phyloP scores from a whole-genome alignment of 2,888 invertebrate genomes.

The Tetranychus truncatus region DNA sequence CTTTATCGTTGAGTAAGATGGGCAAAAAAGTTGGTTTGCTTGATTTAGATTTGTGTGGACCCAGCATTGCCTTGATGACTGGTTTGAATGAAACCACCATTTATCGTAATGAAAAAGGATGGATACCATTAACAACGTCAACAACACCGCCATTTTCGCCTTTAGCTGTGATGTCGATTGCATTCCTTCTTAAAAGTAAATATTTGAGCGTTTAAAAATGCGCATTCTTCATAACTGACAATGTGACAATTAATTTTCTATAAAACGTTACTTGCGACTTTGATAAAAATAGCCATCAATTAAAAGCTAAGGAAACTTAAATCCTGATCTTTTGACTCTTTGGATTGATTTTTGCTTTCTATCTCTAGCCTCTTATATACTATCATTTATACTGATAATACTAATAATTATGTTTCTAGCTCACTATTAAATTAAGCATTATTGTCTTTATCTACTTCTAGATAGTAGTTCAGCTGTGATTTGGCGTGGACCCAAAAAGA shows the following conservation, averaged over 20 bases:
- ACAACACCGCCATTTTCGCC: constrained; percentile 39
- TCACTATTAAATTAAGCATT: background rate
- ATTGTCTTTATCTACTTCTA: background rate
- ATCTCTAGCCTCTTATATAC: background rate
- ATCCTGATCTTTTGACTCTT: background rate
- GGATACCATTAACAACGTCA: constrained; percentile 70
- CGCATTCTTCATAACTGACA: background rate
- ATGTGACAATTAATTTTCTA: too few species aligned
- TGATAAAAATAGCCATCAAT: background rate
- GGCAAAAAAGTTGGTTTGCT: constrained; percentile 42
- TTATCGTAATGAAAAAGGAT: constrained; percentile 72
- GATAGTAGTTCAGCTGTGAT: constrained; percentile 65
- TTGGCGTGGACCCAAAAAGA: constrained; percentile 97
- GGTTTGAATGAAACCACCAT: constrained; percentile 65
- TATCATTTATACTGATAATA: too few species aligned
- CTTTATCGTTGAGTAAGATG: constrained; percentile 46
- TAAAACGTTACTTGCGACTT: background rate
- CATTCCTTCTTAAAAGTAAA: constrained; percentile 61
- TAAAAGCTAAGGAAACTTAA: too few species aligned
- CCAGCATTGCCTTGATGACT: constrained; percentile 72
- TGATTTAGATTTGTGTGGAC: constrained; percentile 86
- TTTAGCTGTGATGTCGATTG: constrained; percentile 85
- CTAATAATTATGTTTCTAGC: too few species aligned
- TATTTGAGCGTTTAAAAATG: constrained; percentile 29
- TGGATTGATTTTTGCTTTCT: background rate